A percentile compares a stretch with the other conserved stretches of the same genome.
phyloP scores from a whole-genome alignment of 2,797 vertebrate species.

The Rhynchonycteris naso region DNA sequence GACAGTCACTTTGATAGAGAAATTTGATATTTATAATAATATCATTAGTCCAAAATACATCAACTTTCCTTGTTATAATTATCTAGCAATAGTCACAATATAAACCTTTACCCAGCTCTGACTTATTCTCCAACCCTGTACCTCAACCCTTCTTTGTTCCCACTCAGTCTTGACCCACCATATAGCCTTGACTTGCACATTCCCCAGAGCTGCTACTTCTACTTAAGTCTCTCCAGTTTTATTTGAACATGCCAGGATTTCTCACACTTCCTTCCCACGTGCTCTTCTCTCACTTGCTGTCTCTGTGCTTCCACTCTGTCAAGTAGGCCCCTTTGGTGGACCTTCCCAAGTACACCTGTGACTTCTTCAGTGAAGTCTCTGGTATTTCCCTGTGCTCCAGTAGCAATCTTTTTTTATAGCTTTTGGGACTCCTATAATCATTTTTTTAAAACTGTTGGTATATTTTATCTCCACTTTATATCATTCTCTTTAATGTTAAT shows the following conservation, averaged over 20 bases:
- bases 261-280: neutral
- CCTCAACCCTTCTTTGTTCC: neutral
- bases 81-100: neutral
- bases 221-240: neutral
- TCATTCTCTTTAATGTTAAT: neutral
- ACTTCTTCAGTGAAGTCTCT: neutral
- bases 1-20: neutral
- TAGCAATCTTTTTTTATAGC: neutral
- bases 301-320: neutral
- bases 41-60: neutral
- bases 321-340: neutral
- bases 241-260: neutral
- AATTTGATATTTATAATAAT: neutral
- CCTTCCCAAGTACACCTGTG: neutral
- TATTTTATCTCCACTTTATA: neutral
- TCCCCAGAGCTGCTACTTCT: neutral
- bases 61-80: neutral
- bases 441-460: neutral
- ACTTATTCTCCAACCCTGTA: neutral
- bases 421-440: neutral
- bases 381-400: neutral
- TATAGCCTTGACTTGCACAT: neutral
- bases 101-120: neutral
- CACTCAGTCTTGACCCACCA: neutral
- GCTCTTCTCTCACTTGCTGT: neutral